Base-by-base conservation (phyloP, 1,140 invertebrate species). In the Trichomalopsis sarcophagae region DNA sequence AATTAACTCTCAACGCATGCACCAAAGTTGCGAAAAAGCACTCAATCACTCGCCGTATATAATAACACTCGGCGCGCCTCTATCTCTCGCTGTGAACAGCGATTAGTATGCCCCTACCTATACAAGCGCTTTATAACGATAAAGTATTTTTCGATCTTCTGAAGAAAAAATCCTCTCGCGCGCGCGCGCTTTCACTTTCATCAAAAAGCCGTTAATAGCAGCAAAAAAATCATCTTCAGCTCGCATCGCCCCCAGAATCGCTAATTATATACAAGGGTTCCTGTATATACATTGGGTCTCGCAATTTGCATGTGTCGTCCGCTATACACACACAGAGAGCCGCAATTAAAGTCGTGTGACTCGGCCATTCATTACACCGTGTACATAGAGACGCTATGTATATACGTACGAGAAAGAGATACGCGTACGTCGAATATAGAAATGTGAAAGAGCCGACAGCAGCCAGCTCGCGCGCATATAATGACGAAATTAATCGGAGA, bases 131-230 rank as follows among this genome's bases (percentile, higher is more conserved):
- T 21, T 33, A 17, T 55, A 55, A 55, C 50, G 62, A 27, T 82
- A 82, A 62, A 5, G 30, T 75, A 82, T 75, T 75, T 81, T 75
- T 82, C 81, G 71, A 82, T 27, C 36, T 50, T 7, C 6, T 62
- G 1, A 62, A 62, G 17, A 62, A 81, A 81, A 33, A 81, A 50
- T 81, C 1, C 17, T 73, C 23, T 13, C 44, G 1, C 44, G 44
- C 47, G 44, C 47, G 30, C 17, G n/a, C n/a, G 74, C 81, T 81
- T 81, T 81, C 80, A 81, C 80, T 82, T 82, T 74, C 71, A 82
- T 82, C 11, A 75, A 75, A 81, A 74, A 82, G 47, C 14, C 17
- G 71, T 82, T 82, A 17, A 50, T 50, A 14, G 6, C 55, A 17
- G 17, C 55, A 62, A 62, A 62, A 62, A 62, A 50, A 50, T 2